These are phyloP conservation scores for Patella caerulea DNA, from an alignment of 2,888 invertebrate genomes.

Conservation along the genomic window DNA sequence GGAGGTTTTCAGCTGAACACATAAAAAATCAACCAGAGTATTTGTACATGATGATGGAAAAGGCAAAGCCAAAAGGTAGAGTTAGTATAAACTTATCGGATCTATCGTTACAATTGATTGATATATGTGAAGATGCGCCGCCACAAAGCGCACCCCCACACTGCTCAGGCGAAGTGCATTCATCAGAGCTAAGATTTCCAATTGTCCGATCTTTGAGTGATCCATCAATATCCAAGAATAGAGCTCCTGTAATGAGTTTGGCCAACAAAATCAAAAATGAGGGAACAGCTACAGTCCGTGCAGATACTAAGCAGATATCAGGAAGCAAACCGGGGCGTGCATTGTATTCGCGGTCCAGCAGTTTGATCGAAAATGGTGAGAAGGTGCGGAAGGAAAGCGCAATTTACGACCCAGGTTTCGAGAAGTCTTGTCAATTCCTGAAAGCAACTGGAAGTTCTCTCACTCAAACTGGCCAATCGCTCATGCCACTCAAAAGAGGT, in stretches of 20 bases:
- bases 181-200: not conserved
- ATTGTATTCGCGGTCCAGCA: too few species aligned
- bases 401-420: slow-evolving; percentile 42
- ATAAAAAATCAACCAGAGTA: slow-evolving; percentile 19
- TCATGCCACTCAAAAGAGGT: not conserved
- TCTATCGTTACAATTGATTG: not conserved
- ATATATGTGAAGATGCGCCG: not conserved
- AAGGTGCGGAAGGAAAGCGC: slow-evolving; percentile 37
- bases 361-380: not conserved
- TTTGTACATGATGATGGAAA: slow-evolving; percentile 11
- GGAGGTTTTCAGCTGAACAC: slow-evolving; percentile 17
- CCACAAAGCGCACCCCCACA: not conserved
- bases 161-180: not conserved
- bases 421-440: slow-evolving; percentile 44
- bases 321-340: too few species aligned
- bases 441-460: slow-evolving; percentile 12
- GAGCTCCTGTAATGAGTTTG: too few species aligned
- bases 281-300: too few species aligned
- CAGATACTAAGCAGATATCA: too few species aligned
- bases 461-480: not conserved
- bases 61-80: not conserved
- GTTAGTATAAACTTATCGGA: slow-evolving; percentile 7
- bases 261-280: too few species aligned
- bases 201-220: too few species aligned
- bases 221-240: too few species aligned